phyloP scores from a whole-genome alignment of 2,888 invertebrate species.

The Epinotia bilunana region DNA sequence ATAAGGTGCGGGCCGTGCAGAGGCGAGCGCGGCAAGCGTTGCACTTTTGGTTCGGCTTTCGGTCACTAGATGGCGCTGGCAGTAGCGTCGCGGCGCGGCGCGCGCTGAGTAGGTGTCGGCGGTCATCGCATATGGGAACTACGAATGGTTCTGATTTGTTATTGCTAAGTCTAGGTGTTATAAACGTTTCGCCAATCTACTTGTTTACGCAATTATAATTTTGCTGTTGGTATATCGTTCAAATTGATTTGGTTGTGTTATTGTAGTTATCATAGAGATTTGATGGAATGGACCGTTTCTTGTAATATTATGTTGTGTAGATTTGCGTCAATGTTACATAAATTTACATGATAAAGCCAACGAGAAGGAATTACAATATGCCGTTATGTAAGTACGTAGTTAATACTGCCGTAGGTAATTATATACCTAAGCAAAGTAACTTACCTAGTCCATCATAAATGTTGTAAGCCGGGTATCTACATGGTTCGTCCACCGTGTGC shows the following conservation, averaged over 20 bases:
- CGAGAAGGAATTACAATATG: not conserved
- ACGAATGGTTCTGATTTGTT: slow-evolving; percentile 32
- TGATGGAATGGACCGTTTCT: slow-evolving; percentile 24
- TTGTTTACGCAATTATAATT: slow-evolving; percentile 27
- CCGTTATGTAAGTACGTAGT: not conserved
- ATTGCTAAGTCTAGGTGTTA: slow-evolving; percentile 25
- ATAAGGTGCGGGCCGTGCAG: slow-evolving; percentile 29
- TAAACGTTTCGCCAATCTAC: slow-evolving; percentile 23
- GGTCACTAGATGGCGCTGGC: slow-evolving; percentile 73
- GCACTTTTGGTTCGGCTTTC: slow-evolving; percentile 57
- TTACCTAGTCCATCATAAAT: slow-evolving; percentile 20
- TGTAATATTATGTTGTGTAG: not conserved
- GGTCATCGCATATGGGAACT: slow-evolving; percentile 37
- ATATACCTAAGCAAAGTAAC: not conserved
- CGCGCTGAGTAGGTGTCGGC: slow-evolving; percentile 46
- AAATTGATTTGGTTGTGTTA: slow-evolving; percentile 2
- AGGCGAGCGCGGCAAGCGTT: slow-evolving; percentile 27
- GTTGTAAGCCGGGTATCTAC: slow-evolving; percentile 7
- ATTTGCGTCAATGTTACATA: slow-evolving; percentile 13
- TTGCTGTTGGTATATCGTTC: slow-evolving; percentile 9
- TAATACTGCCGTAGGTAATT: not conserved
- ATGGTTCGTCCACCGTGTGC: not conserved
- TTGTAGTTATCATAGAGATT: slow-evolving; percentile 1
- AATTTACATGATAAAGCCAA: slow-evolving; percentile 1
- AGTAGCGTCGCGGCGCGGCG: slow-evolving; percentile 48